Conservation (phyloP, 2,113 vertebrate genomes). For the Pseudolaguvia tuberculata region DNA sequence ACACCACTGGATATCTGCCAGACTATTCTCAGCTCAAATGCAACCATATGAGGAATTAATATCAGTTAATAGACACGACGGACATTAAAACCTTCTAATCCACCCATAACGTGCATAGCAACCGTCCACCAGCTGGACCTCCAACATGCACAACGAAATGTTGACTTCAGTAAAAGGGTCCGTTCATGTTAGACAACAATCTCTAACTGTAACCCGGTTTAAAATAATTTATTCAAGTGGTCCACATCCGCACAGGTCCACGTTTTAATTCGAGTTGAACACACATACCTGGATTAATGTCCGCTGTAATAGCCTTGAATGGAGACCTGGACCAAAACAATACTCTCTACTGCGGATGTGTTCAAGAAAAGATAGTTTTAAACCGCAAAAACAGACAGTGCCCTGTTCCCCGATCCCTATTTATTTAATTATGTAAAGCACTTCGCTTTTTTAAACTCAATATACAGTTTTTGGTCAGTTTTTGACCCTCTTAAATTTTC, state of each 20-base stretch:
- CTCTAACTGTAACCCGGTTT: conserved; percentile 23
- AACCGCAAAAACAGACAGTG: conserved; percentile 52
- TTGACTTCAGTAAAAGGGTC: conserved; percentile 23
- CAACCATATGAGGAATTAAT: conserved; percentile 27
- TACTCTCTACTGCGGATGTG: conserved; percentile 81
- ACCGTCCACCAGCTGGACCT: not conserved
- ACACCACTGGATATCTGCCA: conserved; percentile 36
- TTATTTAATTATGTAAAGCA: conserved; percentile 26
- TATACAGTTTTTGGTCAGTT: conserved; percentile 35
- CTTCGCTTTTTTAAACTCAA: conserved; percentile 31
- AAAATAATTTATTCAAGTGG: not conserved
- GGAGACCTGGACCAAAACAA: conserved; percentile 76
- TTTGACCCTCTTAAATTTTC: conserved; percentile 63
- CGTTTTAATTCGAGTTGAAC: not conserved
- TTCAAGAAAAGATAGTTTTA: conserved; percentile 55
- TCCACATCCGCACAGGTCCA: conserved; percentile 11
- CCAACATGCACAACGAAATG: conserved; percentile 27
- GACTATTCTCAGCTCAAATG: conserved; percentile 16
- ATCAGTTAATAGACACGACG: not conserved
- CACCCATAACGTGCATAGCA: not conserved
- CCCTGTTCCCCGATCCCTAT: conserved; percentile 36
- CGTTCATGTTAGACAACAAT: conserved; percentile 29
- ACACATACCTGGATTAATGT: conserved; percentile 81
- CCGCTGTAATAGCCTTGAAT: conserved; percentile 72
- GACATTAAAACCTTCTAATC: not conserved